A percentile compares a stretch with the other conserved stretches of the same genome.
phyloP scores from a whole-genome alignment of 2,888 invertebrate species.

The Ochropleura leucogaster region DNA sequence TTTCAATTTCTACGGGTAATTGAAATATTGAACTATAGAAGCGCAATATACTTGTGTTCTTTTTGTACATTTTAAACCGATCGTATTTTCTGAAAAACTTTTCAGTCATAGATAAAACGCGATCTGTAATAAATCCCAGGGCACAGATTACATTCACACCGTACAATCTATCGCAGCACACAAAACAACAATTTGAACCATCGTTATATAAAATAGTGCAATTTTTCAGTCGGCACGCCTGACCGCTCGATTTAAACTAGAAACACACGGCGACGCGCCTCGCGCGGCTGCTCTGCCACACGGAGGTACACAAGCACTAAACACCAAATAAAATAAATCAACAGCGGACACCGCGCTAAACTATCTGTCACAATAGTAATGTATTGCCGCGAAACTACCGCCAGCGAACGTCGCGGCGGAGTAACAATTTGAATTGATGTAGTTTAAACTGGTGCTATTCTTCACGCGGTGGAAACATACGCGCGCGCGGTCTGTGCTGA shows the following conservation, averaged over 20 bases:
- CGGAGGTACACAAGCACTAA: conserved; percentile 48
- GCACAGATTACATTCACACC: conserved; percentile 41
- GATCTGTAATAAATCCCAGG: conserved; percentile 23
- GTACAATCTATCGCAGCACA: conserved; percentile 31
- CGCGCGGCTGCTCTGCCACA: conserved; percentile 27
- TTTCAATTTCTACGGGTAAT: background rate
- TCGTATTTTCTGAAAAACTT: background rate
- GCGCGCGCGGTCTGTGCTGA: background rate
- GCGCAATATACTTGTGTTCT: background rate
- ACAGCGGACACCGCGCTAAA: conserved; percentile 58
- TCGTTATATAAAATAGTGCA: conserved; percentile 30
- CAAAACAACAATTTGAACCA: conserved; percentile 29
- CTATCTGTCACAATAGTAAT: conserved; percentile 61
- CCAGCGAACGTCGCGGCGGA: conserved; percentile 30
- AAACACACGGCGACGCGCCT: conserved; percentile 31
- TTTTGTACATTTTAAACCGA: background rate
- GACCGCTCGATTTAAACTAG: conserved; percentile 28
- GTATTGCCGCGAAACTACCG: conserved; percentile 45
- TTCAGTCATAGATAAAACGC: conserved; percentile 12
- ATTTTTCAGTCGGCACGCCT: conserved; percentile 32
- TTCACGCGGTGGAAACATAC: conserved; percentile 45
- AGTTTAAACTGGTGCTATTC: conserved; percentile 54
- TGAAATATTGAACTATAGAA: background rate
- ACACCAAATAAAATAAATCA: conserved; percentile 65
- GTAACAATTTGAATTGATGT: conserved; percentile 59